A percentile compares a stretch with the other conserved stretches of the same genome.
Conservation (phyloP, 1,140 invertebrate genomes). For the Schlechtendalia chinensis region DNA sequence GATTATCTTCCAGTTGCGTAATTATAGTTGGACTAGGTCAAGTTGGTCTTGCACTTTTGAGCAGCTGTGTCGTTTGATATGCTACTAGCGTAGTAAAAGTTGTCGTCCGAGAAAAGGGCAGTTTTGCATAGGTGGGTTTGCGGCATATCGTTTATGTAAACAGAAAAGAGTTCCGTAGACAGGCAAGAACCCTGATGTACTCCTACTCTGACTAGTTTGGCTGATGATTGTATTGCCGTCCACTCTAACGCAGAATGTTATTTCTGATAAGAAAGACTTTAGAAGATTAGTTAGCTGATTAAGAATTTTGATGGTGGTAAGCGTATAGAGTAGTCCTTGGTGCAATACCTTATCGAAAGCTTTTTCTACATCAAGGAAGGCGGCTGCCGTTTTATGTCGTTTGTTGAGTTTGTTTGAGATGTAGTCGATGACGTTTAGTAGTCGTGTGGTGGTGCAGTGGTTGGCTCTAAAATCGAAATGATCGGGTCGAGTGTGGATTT, state of each 20-base stretch:
- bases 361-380: not conserved
- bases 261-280: not conserved
- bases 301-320: too few relatives aligned
- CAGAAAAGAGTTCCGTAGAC: not conserved
- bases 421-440: not conserved
- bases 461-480: too few relatives aligned
- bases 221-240: not conserved
- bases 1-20: not conserved
- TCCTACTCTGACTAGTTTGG: not conserved
- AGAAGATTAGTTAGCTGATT: not conserved
- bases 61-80: not conserved
- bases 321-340: not conserved
- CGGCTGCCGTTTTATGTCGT: not conserved
- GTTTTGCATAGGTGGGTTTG: not conserved
- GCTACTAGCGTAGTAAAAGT: not conserved
- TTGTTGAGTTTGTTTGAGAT: not conserved
- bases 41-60: not conserved
- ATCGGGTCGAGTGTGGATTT: too few relatives aligned
- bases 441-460: not conserved
- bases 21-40: not conserved
- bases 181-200: not conserved
- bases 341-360: not conserved
- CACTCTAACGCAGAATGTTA: not conserved
- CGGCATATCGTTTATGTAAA: not conserved
- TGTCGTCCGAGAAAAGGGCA: not conserved